Evolutionary conservation across 2,113 vertebrate species (phyloP).

Genomic region (Antechinus stuartii): DNA sequence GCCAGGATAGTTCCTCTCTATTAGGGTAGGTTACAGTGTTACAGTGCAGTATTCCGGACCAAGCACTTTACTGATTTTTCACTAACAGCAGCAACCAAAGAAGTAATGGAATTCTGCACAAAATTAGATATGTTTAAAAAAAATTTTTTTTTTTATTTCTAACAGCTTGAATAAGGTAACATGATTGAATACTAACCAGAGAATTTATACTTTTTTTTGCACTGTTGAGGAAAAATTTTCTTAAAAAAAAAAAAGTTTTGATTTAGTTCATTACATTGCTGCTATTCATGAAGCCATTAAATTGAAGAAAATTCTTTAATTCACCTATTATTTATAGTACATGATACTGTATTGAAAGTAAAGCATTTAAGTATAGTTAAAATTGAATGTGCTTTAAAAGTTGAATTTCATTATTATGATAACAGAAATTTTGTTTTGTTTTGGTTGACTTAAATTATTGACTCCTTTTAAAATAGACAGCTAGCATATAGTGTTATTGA

Average conservation of each 20-base stretch:
- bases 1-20: conserved; percentile 85
- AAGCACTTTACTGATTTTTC: conserved; percentile 80
- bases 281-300: conserved; percentile 32
- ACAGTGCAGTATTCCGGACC: conserved; percentile 77
- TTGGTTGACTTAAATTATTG: not conserved
- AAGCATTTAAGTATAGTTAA: not conserved
- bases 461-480: not conserved
- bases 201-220: conserved; percentile 64
- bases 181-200: conserved; percentile 75
- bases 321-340: conserved; percentile 26
- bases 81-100: conserved; percentile 79
- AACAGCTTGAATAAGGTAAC: conserved; percentile 80
- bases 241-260: conserved; percentile 31
- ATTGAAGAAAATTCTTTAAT: conserved; percentile 47
- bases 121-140: conserved; percentile 62
- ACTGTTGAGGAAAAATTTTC: conserved; percentile 70
- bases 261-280: conserved; percentile 1
- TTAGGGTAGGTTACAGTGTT: conserved; percentile 85
- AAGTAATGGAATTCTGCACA: conserved; percentile 76
- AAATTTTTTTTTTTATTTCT: conserved; percentile 60
- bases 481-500: not conserved
- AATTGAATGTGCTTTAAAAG: not conserved
- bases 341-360: not conserved
- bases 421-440: conserved; percentile 5
- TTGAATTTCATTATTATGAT: not conserved